Conservation (phyloP, 2,888 invertebrate genomes). For the Mesorhabditis sp. region DNA sequence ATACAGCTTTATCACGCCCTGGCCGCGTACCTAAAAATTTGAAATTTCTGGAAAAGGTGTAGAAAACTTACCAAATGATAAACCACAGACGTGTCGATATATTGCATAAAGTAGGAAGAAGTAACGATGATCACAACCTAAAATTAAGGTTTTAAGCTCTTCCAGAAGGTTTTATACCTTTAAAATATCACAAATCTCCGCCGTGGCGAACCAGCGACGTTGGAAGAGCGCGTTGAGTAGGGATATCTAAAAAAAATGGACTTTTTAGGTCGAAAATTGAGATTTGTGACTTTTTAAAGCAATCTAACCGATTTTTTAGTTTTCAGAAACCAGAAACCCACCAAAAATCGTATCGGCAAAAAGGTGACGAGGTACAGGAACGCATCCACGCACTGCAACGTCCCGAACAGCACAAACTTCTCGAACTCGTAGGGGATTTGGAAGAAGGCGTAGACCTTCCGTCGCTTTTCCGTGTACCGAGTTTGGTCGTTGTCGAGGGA, state of each 20-base stretch:
- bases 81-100: constrained; percentile 93
- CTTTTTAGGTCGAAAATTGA: not conserved
- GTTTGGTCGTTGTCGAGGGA: constrained; percentile 90
- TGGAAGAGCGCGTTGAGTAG: constrained; percentile 34
- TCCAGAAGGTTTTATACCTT: constrained; percentile 19
- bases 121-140: constrained; percentile 31
- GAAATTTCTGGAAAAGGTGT: not conserved
- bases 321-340: constrained; percentile 70
- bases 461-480: constrained; percentile 84
- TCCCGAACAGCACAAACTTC: constrained; percentile 85
- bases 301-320: not conserved
- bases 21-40: constrained; percentile 66
- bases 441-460: constrained; percentile 88
- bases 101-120: constrained; percentile 71
- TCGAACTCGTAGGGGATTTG: constrained; percentile 78
- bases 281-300: not conserved
- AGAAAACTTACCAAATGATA: constrained; percentile 73
- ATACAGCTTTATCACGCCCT: constrained; percentile 96
- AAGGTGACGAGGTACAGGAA: constrained; percentile 96
- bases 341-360: constrained; percentile 82
- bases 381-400: constrained; percentile 89
- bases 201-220: constrained; percentile 44
- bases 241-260: constrained; percentile 35
- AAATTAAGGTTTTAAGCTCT: not conserved
- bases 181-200: constrained; percentile 84